phyloP scores from a whole-genome alignment of 2,888 invertebrate genomes.

The Amphipoea oculea region DNA sequence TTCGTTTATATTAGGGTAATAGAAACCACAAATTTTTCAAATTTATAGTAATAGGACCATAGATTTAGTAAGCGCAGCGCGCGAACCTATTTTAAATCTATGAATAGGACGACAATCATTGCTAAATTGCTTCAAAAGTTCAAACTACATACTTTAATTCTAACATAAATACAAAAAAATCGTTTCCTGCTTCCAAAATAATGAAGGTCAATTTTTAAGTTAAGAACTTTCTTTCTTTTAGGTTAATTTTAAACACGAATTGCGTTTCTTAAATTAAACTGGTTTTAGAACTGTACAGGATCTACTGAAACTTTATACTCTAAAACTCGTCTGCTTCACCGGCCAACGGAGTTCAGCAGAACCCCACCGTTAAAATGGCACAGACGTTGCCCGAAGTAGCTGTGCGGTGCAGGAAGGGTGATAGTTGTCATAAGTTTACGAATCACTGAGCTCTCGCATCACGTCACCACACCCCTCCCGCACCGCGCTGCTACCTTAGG shows the following conservation, averaged over 20 bases:
- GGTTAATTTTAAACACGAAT: not conserved
- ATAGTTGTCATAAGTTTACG: no score
- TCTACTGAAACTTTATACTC: not conserved
- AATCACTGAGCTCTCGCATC: no score
- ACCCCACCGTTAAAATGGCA: not conserved
- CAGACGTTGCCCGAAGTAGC: no score
- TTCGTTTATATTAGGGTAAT: slow-evolving; percentile 31
- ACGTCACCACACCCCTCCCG: no score
- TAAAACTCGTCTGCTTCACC: no score
- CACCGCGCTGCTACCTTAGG: no score
- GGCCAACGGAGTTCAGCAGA: not conserved
- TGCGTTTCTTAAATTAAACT: not conserved
- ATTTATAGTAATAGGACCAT: slow-evolving; percentile 44
- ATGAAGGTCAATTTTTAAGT: not conserved
- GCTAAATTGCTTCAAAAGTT: slow-evolving; percentile 25
- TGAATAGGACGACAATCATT: slow-evolving; percentile 30
- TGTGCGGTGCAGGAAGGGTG: no score
- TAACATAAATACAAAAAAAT: not conserved
- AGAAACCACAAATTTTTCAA: slow-evolving; percentile 52
- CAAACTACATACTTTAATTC: not conserved
- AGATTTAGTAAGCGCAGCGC: no score
- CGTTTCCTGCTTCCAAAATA: slow-evolving; percentile 14
- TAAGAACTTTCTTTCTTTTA: not conserved
- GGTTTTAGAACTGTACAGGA: not conserved
- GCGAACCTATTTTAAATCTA: no score